phyloP scores from a whole-genome alignment of 2,113 vertebrate species.

The Chaetorhynchus papuensis region DNA sequence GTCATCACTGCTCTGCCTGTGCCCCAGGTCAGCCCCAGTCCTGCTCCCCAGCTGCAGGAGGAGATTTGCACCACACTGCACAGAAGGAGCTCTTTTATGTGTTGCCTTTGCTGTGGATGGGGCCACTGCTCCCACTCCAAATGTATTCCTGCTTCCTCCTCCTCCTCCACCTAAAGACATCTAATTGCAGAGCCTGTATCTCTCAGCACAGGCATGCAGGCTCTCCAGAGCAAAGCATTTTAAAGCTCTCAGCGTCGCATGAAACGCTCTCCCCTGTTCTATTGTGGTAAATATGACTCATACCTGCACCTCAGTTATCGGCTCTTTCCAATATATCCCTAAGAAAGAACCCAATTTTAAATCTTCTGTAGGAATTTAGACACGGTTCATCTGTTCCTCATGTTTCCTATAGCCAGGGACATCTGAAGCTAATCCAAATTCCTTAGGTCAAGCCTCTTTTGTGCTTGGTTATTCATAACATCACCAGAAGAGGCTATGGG shows the following conservation, averaged over 20 bases:
- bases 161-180: background rate
- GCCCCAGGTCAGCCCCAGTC: background rate
- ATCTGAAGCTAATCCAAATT: background rate
- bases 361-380: background rate
- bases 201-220: background rate
- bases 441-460: background rate
- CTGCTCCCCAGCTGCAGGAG: background rate
- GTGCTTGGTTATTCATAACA: background rate
- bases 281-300: slow-evolving; percentile 33
- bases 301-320: slow-evolving; percentile 33
- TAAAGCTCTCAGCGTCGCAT: background rate
- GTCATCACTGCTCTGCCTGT: background rate
- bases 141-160: background rate
- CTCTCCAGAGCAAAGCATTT: background rate
- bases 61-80: background rate
- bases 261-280: background rate
- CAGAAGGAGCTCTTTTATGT: background rate
- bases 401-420: background rate
- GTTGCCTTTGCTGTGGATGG: background rate
- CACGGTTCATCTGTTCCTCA: background rate
- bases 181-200: slow-evolving; percentile 2
- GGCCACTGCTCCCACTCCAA: background rate
- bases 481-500: background rate
- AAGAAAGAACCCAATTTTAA: slow-evolving; percentile 32
- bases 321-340: background rate